phyloP scores from a whole-genome alignment of 2,888 invertebrate species.

The Tolmerus cingulatus region DNA sequence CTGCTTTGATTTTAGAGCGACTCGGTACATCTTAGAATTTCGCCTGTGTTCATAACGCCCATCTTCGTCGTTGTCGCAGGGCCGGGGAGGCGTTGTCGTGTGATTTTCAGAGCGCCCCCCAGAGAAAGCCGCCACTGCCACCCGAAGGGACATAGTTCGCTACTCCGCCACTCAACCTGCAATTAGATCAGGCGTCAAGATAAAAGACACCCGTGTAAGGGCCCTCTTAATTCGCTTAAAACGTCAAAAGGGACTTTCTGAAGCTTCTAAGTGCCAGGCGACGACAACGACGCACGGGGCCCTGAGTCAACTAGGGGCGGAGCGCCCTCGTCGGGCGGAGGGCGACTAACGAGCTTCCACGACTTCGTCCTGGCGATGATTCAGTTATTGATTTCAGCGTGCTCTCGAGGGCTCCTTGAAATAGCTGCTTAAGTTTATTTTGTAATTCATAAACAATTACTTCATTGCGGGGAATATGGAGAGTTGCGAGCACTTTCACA shows the following conservation, averaged over 20 bases:
- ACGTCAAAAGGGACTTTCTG: constrained; percentile 6
- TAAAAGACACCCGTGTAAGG: constrained; percentile 40
- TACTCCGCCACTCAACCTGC: constrained; percentile 36
- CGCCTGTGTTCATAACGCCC: neutral
- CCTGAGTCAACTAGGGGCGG: neutral
- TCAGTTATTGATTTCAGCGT: constrained; percentile 26
- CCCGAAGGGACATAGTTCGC: neutral
- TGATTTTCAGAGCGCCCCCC: neutral
- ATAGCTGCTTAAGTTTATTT: neutral
- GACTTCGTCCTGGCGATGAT: neutral
- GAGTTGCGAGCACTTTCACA: neutral
- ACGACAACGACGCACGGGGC: neutral
- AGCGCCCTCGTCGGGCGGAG: neutral
- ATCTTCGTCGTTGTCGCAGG: neutral
- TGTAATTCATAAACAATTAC: neutral
- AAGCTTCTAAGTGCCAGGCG: neutral
- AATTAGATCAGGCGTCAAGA: constrained; percentile 45
- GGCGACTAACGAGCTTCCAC: constrained; percentile 11
- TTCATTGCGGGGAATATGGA: neutral
- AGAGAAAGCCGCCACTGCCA: neutral
- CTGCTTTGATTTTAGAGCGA: neutral
- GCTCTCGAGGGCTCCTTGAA: neutral
- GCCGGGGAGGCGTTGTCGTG: neutral
- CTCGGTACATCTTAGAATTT: neutral
- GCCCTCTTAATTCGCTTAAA: constrained; percentile 28